These are phyloP conservation scores for Sceliomorpha sp. DNA, from an alignment of 2,888 invertebrate species.

Conservation along the genomic window DNA sequence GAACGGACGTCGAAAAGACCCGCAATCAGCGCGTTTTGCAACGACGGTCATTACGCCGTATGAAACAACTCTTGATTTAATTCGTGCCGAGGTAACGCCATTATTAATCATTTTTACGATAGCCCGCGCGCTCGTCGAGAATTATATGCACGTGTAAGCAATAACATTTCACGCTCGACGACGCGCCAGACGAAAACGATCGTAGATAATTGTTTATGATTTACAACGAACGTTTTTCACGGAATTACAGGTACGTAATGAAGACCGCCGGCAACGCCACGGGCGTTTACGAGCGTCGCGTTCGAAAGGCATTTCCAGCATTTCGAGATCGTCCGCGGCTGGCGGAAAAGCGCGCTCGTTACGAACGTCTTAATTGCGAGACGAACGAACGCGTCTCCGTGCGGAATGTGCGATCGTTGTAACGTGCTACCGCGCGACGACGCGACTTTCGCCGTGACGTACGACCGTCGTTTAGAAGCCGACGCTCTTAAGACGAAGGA, in stretches of 20 bases:
- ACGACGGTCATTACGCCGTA: constrained; percentile 24
- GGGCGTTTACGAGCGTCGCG: constrained; percentile 15
- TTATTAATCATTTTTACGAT: constrained; percentile 51
- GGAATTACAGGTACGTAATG: constrained; percentile 17
- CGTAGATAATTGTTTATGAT: constrained; percentile 46
- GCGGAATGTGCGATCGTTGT: constrained; percentile 5
- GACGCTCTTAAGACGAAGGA: too few species aligned
- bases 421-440: constrained; percentile 16
- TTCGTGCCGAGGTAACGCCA: constrained; percentile 32
- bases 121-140: constrained; percentile 30
- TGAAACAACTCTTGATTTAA: constrained; percentile 19
- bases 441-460: constrained; percentile 18
- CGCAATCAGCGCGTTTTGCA: constrained; percentile 31
- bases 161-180: constrained; percentile 48
- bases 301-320: constrained; percentile 3
- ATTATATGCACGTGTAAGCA: constrained; percentile 24
- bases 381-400: constrained; percentile 7
- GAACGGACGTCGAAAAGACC: constrained; percentile 3
- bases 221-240: constrained; percentile 45
- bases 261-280: constrained; percentile 3
- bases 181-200: constrained; percentile 34
- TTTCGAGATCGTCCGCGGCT: constrained; percentile 6
- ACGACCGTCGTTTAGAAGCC: too few species aligned
- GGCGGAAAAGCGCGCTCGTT: background rate
- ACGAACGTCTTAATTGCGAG: constrained; percentile 31